Evolutionary conservation across 35 echinoderm and acorn worm genomes (phyloP), one percentile per base, ranked within the genome.

Genomic region (Eucidaris tribuloides): DNA sequence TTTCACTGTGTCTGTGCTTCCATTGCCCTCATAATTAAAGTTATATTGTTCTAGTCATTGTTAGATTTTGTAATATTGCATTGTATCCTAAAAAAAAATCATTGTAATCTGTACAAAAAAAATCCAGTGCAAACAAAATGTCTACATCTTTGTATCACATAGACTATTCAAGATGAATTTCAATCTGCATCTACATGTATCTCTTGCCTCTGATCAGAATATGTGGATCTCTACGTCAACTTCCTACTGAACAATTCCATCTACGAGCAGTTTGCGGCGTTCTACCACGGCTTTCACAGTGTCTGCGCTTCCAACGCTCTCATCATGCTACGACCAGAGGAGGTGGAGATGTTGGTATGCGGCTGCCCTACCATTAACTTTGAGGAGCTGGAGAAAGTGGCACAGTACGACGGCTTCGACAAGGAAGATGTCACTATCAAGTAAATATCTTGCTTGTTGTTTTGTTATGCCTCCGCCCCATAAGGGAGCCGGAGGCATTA

Each of bases 1-100:
- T 99, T 99, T 79, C 96, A 99, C 77, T 93, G 96, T 55, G 96
- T 99, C 18, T 99, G 96, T 87, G 96, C 96, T 2, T 99, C 96
- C 35, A 99, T 93, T 60, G 96, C 96, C 18, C 91, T 99, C 45
- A 99, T 99, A 28, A 99, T 99, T n/a, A n/a, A n/a, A n/a, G n/a
- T n/a, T n/a, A n/a, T n/a, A n/a, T n/a, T n/a, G n/a, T n/a, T n/a
- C n/a, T n/a, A n/a, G n/a, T n/a, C n/a, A n/a, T n/a, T n/a, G n/a
- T n/a, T n/a, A n/a, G n/a, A n/a, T n/a, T n/a, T n/a, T n/a, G n/a
- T n/a, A n/a, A n/a, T n/a, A n/a, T n/a, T n/a, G n/a, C n/a, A n/a
- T n/a, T n/a, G n/a, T n/a, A n/a, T n/a, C n/a, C n/a, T n/a, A n/a
- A n/a, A n/a, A n/a, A n/a, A n/a, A n/a, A n/a, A n/a, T n/a, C n/a